These are phyloP conservation scores for Diplazon laetatorius DNA, from an alignment of 2,888 invertebrate species.

Conservation along the genomic window DNA sequence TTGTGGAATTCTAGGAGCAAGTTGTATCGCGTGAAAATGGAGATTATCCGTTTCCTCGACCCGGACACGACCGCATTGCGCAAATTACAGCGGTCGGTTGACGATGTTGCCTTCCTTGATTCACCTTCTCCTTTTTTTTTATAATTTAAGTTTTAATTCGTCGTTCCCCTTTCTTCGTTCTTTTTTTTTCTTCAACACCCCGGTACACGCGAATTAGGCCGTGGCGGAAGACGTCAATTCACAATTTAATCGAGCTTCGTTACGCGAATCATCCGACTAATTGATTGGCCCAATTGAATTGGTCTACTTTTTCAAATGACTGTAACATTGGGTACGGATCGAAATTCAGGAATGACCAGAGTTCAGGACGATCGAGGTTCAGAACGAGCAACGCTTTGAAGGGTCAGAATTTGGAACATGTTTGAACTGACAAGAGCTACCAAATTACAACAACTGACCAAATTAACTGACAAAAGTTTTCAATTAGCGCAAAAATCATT, in stretches of 20 bases:
- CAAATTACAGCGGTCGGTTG: constrained; percentile 73
- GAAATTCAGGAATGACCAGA: no score
- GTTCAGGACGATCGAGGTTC: no score
- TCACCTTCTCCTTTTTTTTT: constrained; percentile 35
- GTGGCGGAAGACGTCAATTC: constrained; percentile 42
- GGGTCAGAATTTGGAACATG: no score
- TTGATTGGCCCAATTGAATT: constrained; percentile 33
- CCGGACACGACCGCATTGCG: constrained; percentile 79
- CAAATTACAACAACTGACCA: no score
- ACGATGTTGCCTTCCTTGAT: constrained; percentile 52
- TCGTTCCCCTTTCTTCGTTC: neutral
- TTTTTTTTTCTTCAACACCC: constrained; percentile 5
- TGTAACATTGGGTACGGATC: no score
- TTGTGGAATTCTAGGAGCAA: constrained; percentile 77
- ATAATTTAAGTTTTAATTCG: constrained; percentile 19
- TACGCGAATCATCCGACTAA: constrained; percentile 7
- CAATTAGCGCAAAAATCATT: no score
- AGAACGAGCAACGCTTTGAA: no score
- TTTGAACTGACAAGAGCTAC: no score
- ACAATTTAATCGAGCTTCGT: constrained; percentile 31
- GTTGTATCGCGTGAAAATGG: constrained; percentile 78
- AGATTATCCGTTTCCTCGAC: constrained; percentile 78
- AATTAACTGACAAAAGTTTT: no score
- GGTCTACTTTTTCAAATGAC: constrained; percentile 33
- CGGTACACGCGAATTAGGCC: constrained; percentile 50